These are phyloP conservation scores for Astropecten irregularis DNA, from an alignment of 53 echinoderm and acorn worm species.

Conservation along the genomic window DNA sequence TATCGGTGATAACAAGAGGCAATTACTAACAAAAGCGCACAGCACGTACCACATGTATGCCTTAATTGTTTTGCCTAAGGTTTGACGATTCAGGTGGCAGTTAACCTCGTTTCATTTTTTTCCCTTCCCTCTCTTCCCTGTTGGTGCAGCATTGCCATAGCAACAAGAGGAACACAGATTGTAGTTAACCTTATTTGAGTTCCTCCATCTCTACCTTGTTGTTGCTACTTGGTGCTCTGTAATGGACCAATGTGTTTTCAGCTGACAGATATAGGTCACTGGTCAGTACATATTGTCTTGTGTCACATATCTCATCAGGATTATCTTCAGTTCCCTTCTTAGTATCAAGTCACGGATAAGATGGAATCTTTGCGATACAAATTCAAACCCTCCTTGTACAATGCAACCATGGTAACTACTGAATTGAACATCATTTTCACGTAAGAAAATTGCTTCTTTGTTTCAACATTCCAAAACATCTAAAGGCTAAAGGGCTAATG, in stretches of 20 bases:
- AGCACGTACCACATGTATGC: conserved; percentile 13
- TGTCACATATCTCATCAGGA: no score
- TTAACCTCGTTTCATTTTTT: conserved; percentile 42
- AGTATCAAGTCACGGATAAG: conserved; percentile 46
- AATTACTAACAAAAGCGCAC: conserved; percentile 42
- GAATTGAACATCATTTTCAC: no score
- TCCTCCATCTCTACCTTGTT: background rate
- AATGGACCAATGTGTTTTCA: conserved; percentile 20
- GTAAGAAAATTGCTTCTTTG: no score
- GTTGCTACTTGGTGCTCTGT: background rate
- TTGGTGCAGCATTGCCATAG: conserved; percentile 18
- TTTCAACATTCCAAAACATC: no score
- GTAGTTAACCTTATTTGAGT: conserved; percentile 42
- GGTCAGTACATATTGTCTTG: conserved; percentile 20
- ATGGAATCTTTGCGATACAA: no score
- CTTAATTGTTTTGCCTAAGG: conserved; percentile 49
- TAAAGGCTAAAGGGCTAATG: no score
- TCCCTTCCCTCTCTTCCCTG: conserved; percentile 15
- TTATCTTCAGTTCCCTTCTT: no score
- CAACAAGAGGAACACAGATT: conserved; percentile 6
- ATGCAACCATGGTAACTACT: no score
- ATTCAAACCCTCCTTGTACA: no score
- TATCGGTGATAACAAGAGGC: conserved; percentile 35
- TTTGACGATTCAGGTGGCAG: conserved; percentile 55
- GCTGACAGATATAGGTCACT: conserved; percentile 49